Evolutionary conservation across 2,888 invertebrate genomes (phyloP).

Genomic region (Drosophila meridionalis): DNA sequence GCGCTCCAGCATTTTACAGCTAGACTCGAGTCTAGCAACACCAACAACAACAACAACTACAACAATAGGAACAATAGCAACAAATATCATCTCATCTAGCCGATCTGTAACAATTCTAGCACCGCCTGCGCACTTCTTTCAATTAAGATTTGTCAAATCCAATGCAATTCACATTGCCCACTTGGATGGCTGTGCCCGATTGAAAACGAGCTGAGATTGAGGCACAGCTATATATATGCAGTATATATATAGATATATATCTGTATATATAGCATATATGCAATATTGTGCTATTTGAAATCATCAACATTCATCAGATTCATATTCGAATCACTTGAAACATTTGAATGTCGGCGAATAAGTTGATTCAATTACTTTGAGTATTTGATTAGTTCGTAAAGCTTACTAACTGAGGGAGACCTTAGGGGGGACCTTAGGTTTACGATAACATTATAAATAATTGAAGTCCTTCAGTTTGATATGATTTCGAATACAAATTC

Average conservation of each 20-base stretch:
- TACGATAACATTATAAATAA: not conserved
- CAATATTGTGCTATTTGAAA: not conserved
- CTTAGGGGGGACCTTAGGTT: too few relatives aligned
- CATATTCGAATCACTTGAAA: slow-evolving; percentile 1
- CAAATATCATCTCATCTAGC: slow-evolving; percentile 4
- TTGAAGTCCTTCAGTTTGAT: not conserved
- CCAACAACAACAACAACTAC: slow-evolving; percentile 6
- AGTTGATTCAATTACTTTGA: not conserved
- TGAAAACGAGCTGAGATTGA: slow-evolving; percentile 50
- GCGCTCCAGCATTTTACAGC: slow-evolving; percentile 25
- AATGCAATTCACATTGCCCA: slow-evolving; percentile 61
- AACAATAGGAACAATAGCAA: slow-evolving; percentile 4
- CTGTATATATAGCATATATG: not conserved
- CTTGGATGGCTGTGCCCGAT: slow-evolving; percentile 51
- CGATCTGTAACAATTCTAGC: slow-evolving; percentile 35
- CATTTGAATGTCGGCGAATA: not conserved
- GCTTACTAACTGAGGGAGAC: too few relatives aligned
- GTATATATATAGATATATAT: slow-evolving; percentile 19
- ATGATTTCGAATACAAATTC: not conserved
- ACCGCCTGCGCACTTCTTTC: slow-evolving; percentile 73
- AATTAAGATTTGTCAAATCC: slow-evolving; percentile 81
- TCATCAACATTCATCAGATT: not conserved
- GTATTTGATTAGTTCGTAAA: not conserved
- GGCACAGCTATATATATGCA: slow-evolving; percentile 18
- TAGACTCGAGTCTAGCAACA: slow-evolving; percentile 8